Evolutionary conservation across 2,113 vertebrate genomes (phyloP).

Genomic region (Camelus dromedarius): DNA sequence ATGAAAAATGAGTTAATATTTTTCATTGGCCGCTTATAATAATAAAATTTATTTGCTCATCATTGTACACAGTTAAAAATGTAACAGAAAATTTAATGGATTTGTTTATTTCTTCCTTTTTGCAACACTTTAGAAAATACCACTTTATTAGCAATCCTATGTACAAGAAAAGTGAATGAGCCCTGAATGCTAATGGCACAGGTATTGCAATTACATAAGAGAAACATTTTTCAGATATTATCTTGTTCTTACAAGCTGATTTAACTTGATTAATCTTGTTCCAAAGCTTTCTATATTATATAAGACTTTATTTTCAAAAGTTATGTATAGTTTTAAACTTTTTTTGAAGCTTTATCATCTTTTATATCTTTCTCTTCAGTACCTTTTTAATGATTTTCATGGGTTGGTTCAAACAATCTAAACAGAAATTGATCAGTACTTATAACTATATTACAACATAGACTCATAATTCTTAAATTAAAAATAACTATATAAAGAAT

Average conservation of each 20-base stretch:
- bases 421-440: background rate
- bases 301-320: background rate
- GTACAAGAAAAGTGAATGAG: background rate
- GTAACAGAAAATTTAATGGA: background rate
- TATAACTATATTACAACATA: background rate
- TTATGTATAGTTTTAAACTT: background rate
- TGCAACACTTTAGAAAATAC: background rate
- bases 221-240: background rate
- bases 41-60: background rate
- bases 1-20: background rate
- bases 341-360: background rate
- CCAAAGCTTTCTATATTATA: background rate
- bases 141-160: background rate
- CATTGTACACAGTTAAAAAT: background rate
- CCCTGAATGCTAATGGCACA: background rate
- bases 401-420: background rate
- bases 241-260: background rate
- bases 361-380: background rate
- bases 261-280: background rate
- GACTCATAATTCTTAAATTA: background rate
- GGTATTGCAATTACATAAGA: background rate
- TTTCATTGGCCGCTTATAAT: background rate
- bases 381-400: background rate
- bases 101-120: background rate
- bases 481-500: background rate